A percentile compares a stretch with the other conserved stretches of the same genome.
Evolutionary conservation across 2,888 invertebrate species (phyloP).

Genomic region (Chamaedrilus cognettii): DNA sequence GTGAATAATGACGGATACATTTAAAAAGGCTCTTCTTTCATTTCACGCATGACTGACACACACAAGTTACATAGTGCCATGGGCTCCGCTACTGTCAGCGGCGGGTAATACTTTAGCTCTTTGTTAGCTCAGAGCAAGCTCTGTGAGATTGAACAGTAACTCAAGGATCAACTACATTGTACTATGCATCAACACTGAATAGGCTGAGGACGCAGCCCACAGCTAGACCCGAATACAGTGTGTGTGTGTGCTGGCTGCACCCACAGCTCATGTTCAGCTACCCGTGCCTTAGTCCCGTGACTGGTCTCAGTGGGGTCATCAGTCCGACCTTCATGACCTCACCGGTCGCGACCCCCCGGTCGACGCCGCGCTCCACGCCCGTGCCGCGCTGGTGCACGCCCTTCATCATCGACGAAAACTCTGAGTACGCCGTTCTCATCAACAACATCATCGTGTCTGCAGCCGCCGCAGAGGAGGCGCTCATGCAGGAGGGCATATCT

Average conservation of each 20-base stretch:
- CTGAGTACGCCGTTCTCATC: conserved; percentile 86
- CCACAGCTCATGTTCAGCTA: conserved; percentile 84
- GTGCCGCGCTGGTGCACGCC: conserved; percentile 81
- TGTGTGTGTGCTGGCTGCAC: conserved; percentile 1
- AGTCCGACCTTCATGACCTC: conserved; percentile 86
- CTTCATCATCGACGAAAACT: conserved; percentile 83
- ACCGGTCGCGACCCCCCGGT: conserved; percentile 75
- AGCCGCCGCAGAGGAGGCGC: conserved; percentile 61
- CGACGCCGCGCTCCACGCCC: conserved; percentile 68
- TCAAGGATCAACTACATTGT: no score
- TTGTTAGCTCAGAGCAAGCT: no score
- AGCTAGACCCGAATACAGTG: background rate
- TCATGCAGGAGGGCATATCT: conserved; percentile 19
- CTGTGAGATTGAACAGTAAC: no score
- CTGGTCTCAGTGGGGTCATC: conserved; percentile 80
- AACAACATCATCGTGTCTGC: conserved; percentile 74
- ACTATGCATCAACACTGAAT: no score
- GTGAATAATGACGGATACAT: no score
- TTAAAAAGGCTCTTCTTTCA: no score
- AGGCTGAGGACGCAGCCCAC: background rate
- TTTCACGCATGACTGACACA: no score
- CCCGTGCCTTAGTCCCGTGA: conserved; percentile 76
- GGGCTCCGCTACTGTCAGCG: no score
- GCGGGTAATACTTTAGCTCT: no score
- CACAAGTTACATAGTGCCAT: no score